Evolutionary conservation across 2,113 vertebrate species (phyloP).

Genomic region (Chionis minor): DNA sequence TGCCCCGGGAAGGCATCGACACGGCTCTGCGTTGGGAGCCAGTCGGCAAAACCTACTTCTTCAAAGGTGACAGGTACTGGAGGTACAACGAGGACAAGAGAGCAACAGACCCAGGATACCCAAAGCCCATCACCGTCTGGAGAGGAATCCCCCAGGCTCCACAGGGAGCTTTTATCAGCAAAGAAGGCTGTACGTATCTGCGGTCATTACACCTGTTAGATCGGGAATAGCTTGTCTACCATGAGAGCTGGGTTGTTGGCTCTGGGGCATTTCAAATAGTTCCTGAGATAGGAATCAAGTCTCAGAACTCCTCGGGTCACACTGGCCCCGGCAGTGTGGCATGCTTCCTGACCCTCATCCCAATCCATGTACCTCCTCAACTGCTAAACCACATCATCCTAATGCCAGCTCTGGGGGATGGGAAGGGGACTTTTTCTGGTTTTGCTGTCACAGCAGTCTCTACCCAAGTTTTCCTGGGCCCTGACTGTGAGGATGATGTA

Average conservation of each 20-base stretch:
- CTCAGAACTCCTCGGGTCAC: not conserved
- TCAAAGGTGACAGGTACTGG: slow-evolving; percentile 98
- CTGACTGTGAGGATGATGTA: not conserved
- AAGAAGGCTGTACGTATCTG: slow-evolving; percentile 91
- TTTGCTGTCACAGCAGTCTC: not conserved
- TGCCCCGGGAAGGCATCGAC: slow-evolving; percentile 95
- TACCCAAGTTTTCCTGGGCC: not conserved
- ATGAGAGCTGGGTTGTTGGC: not conserved
- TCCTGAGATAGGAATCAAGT: not conserved
- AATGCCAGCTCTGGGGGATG: not conserved
- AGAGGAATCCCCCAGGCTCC: slow-evolving; percentile 92
- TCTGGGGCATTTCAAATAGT: not conserved
- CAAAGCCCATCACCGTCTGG: slow-evolving; percentile 95
- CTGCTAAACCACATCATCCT: not conserved
- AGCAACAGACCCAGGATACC: slow-evolving; percentile 90
- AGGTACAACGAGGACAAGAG: slow-evolving; percentile 95
- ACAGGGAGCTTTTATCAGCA: slow-evolving; percentile 96
- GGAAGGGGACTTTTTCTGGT: not conserved
- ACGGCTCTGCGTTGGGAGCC: slow-evolving; percentile 95
- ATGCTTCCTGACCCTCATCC: not conserved
- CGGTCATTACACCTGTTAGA: not conserved
- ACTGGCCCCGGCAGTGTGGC: not conserved
- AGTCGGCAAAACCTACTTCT: slow-evolving; percentile 97
- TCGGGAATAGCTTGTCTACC: not conserved
- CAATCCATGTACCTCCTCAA: not conserved